A percentile compares a stretch with the other conserved stretches of the same genome.
Conservation (phyloP, 1,140 invertebrate genomes). For the Drosophila malerkotliana region DNA sequence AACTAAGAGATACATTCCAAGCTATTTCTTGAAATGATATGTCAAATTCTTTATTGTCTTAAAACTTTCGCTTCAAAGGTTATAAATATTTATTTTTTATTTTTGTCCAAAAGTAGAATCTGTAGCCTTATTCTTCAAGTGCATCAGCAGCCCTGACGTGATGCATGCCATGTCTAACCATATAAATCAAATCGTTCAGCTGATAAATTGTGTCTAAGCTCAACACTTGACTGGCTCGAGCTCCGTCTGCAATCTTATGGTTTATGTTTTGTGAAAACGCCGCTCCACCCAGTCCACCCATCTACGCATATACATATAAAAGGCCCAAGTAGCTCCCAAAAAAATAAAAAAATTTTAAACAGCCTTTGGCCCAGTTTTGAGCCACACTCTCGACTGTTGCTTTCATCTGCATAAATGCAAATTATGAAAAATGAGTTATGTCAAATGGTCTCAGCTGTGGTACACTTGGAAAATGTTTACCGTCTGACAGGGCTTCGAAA, state of each 20-base stretch:
- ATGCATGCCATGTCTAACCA: conserved; percentile 75
- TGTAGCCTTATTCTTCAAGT: conserved; percentile 1
- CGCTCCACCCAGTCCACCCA: conserved; percentile 20
- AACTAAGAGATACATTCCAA: no score
- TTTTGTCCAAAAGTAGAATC: background rate
- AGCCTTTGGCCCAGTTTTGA: conserved; percentile 27
- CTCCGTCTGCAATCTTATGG: conserved; percentile 24
- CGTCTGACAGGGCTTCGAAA: background rate
- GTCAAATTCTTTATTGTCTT: background rate
- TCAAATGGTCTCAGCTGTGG: conserved; percentile 13
- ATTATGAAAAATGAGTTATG: conserved; percentile 51
- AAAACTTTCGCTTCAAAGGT: background rate
- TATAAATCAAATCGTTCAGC: conserved; percentile 80
- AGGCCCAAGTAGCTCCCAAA: background rate
- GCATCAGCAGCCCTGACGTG: conserved; percentile 51
- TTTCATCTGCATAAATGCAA: conserved; percentile 68
- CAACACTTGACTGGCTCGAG: conserved; percentile 74
- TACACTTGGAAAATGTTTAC: background rate
- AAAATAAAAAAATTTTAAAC: conserved; percentile 19
- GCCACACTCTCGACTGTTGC: conserved; percentile 37
- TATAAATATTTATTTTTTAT: background rate
- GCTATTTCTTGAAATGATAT: no score
- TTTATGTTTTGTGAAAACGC: conserved; percentile 36
- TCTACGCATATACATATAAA: background rate
- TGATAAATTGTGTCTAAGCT: conserved; percentile 76